phyloP scores from a whole-genome alignment of 1,140 invertebrate genomes.

The Carcinoscorpius rotundicauda region DNA sequence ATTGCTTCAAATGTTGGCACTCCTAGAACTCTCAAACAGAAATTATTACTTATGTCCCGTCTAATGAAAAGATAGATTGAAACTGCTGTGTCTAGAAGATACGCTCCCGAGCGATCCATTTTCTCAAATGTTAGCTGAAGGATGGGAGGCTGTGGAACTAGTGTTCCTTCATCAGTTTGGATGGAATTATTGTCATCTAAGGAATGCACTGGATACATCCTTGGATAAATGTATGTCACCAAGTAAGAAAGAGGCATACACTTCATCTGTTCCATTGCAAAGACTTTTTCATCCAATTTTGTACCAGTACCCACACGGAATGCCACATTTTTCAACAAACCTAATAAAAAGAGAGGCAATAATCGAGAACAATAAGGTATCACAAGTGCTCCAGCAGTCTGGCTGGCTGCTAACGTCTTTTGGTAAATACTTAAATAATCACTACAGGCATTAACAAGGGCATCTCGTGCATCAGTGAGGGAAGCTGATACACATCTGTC shows the following conservation, averaged over 20 bases:
- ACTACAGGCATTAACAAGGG: slow-evolving; percentile 85
- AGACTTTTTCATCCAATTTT: slow-evolving; percentile 81
- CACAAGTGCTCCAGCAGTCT: slow-evolving; percentile 48
- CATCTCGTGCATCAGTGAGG: slow-evolving; percentile 85
- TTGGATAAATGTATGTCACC: slow-evolving; percentile 79
- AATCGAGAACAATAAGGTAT: slow-evolving; percentile 60
- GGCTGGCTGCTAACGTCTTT: slow-evolving; percentile 27
- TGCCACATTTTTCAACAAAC: slow-evolving; percentile 81
- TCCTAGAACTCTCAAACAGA: slow-evolving; percentile 59
- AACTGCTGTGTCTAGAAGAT: slow-evolving; percentile 77
- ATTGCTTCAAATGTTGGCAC: slow-evolving; percentile 46
- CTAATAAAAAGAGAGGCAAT: slow-evolving; percentile 78
- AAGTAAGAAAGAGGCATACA: slow-evolving; percentile 65
- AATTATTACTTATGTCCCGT: slow-evolving; percentile 56
- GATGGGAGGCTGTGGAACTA: slow-evolving; percentile 36
- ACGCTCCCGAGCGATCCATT: slow-evolving; percentile 79
- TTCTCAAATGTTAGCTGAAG: slow-evolving; percentile 51
- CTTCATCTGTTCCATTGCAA: slow-evolving; percentile 89
- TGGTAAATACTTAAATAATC: slow-evolving; percentile 79
- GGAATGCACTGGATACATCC: slow-evolving; percentile 77
- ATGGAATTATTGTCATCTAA: slow-evolving; percentile 43
- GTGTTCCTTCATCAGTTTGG: too few relatives aligned
- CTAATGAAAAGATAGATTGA: slow-evolving; percentile 78
- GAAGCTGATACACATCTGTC: slow-evolving; percentile 71
- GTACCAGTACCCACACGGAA: slow-evolving; percentile 77